These are phyloP conservation scores for Drosophila orosa DNA, from an alignment of 1,140 invertebrate genomes.

Conservation along the genomic window DNA sequence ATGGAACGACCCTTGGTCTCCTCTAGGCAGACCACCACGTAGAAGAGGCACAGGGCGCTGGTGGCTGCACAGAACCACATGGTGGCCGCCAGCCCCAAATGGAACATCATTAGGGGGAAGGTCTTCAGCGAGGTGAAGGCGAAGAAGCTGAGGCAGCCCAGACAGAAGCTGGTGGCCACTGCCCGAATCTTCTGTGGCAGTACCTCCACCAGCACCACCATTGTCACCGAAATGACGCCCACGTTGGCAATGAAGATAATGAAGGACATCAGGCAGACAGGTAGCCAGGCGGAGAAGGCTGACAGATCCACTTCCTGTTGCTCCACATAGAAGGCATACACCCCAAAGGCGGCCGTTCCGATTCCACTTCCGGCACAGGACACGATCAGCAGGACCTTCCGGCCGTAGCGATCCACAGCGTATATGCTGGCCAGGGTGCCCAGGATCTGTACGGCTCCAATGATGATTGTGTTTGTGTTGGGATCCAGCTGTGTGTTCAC, in stretches of 20 bases:
- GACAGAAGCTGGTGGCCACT: slow-evolving; percentile 63
- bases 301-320: slow-evolving; percentile 53
- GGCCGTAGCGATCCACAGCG: slow-evolving; percentile 73
- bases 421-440: slow-evolving; percentile 81
- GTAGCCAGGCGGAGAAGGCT: slow-evolving; percentile 65
- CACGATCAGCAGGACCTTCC: slow-evolving; percentile 64
- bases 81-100: slow-evolving; percentile 67
- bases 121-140: slow-evolving; percentile 67
- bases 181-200: slow-evolving; percentile 68
- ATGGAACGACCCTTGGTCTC: slow-evolving; percentile 79
- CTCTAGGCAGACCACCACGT: slow-evolving; percentile 64
- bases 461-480: slow-evolving; percentile 86
- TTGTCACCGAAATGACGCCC: slow-evolving; percentile 69
- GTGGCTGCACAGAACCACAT: slow-evolving; percentile 72
- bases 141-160: slow-evolving; percentile 65
- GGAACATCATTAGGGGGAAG: slow-evolving; percentile 72
- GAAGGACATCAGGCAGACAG: slow-evolving; percentile 65
- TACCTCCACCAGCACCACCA: slow-evolving; percentile 76
- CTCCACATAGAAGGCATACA: slow-evolving; percentile 71
- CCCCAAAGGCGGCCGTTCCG: slow-evolving; percentile 55
- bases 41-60: slow-evolving; percentile 60
- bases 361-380: slow-evolving; percentile 63
- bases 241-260: slow-evolving; percentile 72
- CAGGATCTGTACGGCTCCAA: slow-evolving; percentile 85
- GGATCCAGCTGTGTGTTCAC: slow-evolving; percentile 86